These are phyloP conservation scores for Dichetophora obliterata DNA, from an alignment of 2,888 invertebrate genomes.

Conservation along the genomic window DNA sequence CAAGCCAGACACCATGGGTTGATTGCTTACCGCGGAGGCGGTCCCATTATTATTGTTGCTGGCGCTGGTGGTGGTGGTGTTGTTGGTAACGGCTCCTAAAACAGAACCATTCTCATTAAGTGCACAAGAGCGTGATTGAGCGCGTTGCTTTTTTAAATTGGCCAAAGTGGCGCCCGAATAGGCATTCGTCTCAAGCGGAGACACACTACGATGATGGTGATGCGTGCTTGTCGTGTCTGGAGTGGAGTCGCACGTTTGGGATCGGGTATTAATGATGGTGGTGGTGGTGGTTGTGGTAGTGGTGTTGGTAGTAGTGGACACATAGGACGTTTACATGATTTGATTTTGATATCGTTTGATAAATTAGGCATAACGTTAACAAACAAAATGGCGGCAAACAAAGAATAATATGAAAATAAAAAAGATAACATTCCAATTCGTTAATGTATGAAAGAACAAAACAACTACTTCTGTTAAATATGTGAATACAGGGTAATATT, in stretches of 20 bases:
- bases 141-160: slow-evolving; percentile 92
- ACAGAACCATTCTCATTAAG: slow-evolving; percentile 70
- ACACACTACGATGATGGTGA: slow-evolving; percentile 46
- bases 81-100: slow-evolving; percentile 63
- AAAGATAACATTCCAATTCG: not conserved
- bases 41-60: slow-evolving; percentile 58
- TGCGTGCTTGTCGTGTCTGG: slow-evolving; percentile 60
- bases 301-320: not conserved
- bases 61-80: slow-evolving; percentile 37
- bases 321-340: slow-evolving; percentile 21
- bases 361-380: slow-evolving; percentile 37
- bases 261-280: slow-evolving; percentile 3
- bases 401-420: slow-evolving; percentile 22
- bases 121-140: slow-evolving; percentile 78
- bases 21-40: slow-evolving; percentile 59
- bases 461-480: not conserved
- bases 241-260: slow-evolving; percentile 38
- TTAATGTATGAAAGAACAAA: not conserved
- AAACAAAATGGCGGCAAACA: not conserved
- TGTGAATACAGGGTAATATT: not conserved
- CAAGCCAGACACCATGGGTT: slow-evolving; percentile 28
- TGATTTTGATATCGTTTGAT: not conserved
- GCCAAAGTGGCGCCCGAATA: slow-evolving; percentile 77
- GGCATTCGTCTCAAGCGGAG: slow-evolving; percentile 45
- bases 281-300: slow-evolving; percentile 4